Evolutionary conservation across 2,797 vertebrate genomes (phyloP).

Genomic region (Chaetophractus vellerosus): DNA sequence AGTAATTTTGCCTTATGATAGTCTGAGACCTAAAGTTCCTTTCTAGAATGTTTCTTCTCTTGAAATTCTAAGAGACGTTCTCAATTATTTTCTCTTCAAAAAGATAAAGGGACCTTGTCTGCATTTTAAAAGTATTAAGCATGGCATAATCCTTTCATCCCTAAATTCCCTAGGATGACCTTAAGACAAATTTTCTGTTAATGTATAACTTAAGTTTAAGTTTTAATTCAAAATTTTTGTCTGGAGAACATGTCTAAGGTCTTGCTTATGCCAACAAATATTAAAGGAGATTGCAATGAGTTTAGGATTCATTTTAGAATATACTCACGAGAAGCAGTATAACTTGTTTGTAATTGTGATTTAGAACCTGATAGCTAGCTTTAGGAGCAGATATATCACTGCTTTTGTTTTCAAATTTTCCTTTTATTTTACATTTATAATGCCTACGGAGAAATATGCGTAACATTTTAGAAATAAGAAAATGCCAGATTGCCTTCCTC

Average conservation of each 20-base stretch:
- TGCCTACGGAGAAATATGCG: background rate
- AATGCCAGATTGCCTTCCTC: slow-evolving; percentile 27
- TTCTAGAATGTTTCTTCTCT: slow-evolving; percentile 51
- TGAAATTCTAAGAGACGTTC: slow-evolving; percentile 1
- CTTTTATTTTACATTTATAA: slow-evolving; percentile 60
- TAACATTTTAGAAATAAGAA: slow-evolving; percentile 18
- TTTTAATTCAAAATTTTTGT: background rate
- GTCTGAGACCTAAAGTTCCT: background rate
- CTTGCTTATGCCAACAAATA: slow-evolving; percentile 40
- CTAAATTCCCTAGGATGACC: background rate
- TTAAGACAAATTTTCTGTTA: background rate
- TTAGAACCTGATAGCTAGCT: slow-evolving; percentile 18
- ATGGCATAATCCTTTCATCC: background rate
- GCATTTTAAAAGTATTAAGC: background rate
- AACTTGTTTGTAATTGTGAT: background rate
- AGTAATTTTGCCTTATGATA: background rate
- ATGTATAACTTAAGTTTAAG: slow-evolving; percentile 28
- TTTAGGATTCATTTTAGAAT: slow-evolving; percentile 54
- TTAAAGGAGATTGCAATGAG: slow-evolving; percentile 43
- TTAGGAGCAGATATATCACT: background rate
- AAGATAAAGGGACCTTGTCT: background rate
- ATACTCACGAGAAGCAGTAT: slow-evolving; percentile 33
- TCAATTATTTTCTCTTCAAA: background rate
- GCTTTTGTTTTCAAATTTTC: slow-evolving; percentile 56
- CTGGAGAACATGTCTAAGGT: background rate